Base-by-base conservation (phyloP, 2,888 invertebrate genomes). In the Sipunculus nudus region DNA sequence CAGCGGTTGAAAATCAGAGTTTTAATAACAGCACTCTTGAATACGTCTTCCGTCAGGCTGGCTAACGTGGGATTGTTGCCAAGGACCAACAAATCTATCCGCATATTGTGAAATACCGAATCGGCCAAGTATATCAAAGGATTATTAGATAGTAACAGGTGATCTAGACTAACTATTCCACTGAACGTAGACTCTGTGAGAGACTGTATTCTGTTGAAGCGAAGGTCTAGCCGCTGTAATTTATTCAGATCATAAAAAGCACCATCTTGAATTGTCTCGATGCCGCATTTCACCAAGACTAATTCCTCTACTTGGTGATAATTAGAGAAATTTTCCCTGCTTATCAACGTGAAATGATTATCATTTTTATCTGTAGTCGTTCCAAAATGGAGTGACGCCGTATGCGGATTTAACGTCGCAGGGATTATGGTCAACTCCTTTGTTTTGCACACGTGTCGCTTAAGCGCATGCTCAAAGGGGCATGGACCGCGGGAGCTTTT, bases 61-160 rank as follows among this genome's bases (percentile, higher is more conserved):
- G 35, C 39, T 0, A 68, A 48, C 2, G 59, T 59, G 3, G 66
- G 61, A 40, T 68, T 68, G 55, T 64, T 67, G 8, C 48, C 61
- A 29, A 68, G 53, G 6, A 53, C 55, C 21, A 68, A 53, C 10
- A 59, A 46, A 26, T 61, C 58, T n/a, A 67, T 55, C 16, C 49
- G 32, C 31, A 67, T 32, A 10, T 62, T 64, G 4, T 56, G 41
- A 55, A 68, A 68, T 13, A 53, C 41, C 41, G 38, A 54, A 47
- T 66, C 64, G 6, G 29, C 58, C n/a, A 68, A 43, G n/a, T 26
- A 23, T 23, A 50, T 45, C 10, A 68, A 57, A 6, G 68, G 68
- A 40, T 68, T 68, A 55, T 62, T 64, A 31, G 65, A 65, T 21
- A 68, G 60, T 26, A 52, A 49, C 8, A 68, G 57, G 38, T 61